phyloP scores from a whole-genome alignment of 2,888 invertebrate species.

The Ephialtes manifestator region DNA sequence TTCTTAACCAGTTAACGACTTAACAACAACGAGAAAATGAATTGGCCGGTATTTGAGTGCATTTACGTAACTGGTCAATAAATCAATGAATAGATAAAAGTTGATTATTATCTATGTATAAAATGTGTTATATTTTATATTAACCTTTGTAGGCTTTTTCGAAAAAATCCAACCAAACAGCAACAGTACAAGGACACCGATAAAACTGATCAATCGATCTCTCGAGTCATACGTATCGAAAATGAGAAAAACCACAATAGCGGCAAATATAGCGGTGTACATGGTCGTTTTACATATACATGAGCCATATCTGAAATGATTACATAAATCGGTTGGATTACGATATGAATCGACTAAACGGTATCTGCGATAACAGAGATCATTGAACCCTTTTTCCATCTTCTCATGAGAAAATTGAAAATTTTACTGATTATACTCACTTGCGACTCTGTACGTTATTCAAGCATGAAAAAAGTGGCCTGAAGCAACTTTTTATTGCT shows the following conservation, averaged over 20 bases:
- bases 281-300: constrained; percentile 79
- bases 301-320: constrained; percentile 86
- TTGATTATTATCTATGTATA: not conserved
- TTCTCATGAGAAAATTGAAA: constrained; percentile 3
- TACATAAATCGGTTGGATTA: constrained; percentile 5
- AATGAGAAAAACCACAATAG: constrained; percentile 88
- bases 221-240: constrained; percentile 88
- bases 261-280: constrained; percentile 86
- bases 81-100: not conserved
- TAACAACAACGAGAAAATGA: not conserved
- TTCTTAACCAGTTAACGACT: not conserved
- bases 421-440: constrained; percentile 58
- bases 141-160: constrained; percentile 87
- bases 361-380: not conserved
- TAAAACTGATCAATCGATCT: constrained; percentile 90
- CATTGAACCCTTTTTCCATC: not conserved
- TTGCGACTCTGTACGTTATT: constrained; percentile 51
- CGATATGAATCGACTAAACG: not conserved
- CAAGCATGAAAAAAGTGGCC: constrained; percentile 65
- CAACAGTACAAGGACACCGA: constrained; percentile 90
- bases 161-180: constrained; percentile 89
- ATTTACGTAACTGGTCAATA: no score
- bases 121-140: constrained; percentile 63
- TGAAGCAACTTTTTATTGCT: constrained; percentile 81
- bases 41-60: no score